Base-by-base conservation (phyloP, 1,140 invertebrate species). In the Prorops nasuta region DNA sequence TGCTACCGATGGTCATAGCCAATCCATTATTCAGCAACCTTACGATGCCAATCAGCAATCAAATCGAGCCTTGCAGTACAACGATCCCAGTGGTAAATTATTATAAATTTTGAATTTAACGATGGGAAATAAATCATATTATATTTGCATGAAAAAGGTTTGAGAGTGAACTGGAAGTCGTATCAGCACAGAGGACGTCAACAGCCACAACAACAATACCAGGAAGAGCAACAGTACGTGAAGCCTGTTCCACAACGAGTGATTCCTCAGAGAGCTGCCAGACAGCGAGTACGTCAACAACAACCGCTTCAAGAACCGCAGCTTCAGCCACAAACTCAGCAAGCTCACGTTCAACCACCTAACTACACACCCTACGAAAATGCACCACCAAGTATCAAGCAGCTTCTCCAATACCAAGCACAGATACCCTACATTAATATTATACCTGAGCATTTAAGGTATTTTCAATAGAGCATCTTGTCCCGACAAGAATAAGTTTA, bases 371-470 rank as follows among this genome's bases (percentile, higher is more conserved):
- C 61, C 19, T 67, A 62, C 12, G 54, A 66, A 4, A 70, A 69
- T 35, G 72, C 76, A 12, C 74, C 76, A 0, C 45, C 67, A 0
- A 60, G 67, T 35, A 76, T 78, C 15, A 67, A 69, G 17, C 69
- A 77, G 42, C 14, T 76, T 24, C 60, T 78, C 4, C 62, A 75
- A 20, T 76, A 69, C 49, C 74, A 76, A 22, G 62, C 68, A 2
- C 71, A 76, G 44, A 76, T 73, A 38, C 76, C 76, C 3, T 77
- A 78, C 22, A 38, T 71, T 20, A 76, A 75, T 22, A 63, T 63
- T 12, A 77, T 77, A 15, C 76, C 76, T 14, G 76, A 78, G 62
- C 71, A 62, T 32, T 74, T 55, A 18, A 75, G 74, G 76, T 78
- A 48, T n/a, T 19, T 17, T 39, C n/a, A 18, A 45, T 20, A 18